Percentiles rank a stretch among this genome's conserved stretches.
phyloP scores from a whole-genome alignment of 2,888 invertebrate species.

The Lymantria monacha region DNA sequence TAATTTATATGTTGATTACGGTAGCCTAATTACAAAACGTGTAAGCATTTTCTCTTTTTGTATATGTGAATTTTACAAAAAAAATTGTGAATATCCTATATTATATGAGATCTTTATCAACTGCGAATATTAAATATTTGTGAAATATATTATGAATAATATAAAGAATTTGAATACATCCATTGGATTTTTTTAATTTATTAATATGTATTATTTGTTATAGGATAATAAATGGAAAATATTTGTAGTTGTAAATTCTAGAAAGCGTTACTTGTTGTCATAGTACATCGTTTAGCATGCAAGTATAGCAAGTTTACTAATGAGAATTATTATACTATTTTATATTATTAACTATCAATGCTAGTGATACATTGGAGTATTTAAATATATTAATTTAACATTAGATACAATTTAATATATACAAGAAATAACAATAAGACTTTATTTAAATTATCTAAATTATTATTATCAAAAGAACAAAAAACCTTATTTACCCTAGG shows the following conservation, averaged over 20 bases:
- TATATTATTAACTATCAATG: too few species aligned
- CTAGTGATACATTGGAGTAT: not conserved
- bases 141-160: slow-evolving; percentile 27
- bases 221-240: not conserved
- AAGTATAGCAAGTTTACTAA: not conserved
- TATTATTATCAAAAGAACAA: too few species aligned
- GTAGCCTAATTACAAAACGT: slow-evolving; percentile 7
- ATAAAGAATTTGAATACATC: slow-evolving; percentile 15
- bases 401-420: not conserved
- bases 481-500: too few species aligned
- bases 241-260: slow-evolving; percentile 12
- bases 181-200: slow-evolving; percentile 19
- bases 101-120: slow-evolving; percentile 12
- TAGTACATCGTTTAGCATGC: not conserved
- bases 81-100: slow-evolving; percentile 26
- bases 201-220: slow-evolving; percentile 1
- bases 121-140: slow-evolving; percentile 24
- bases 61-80: not conserved
- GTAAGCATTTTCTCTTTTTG: not conserved
- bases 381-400: not conserved
- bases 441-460: not conserved
- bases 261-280: slow-evolving; percentile 9
- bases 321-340: too few species aligned
- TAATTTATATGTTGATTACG: slow-evolving; percentile 12
- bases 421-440: not conserved